These are phyloP conservation scores for Hyposmocoma kahamanoa DNA, from an alignment of 1,140 invertebrate species.

Conservation along the genomic window DNA sequence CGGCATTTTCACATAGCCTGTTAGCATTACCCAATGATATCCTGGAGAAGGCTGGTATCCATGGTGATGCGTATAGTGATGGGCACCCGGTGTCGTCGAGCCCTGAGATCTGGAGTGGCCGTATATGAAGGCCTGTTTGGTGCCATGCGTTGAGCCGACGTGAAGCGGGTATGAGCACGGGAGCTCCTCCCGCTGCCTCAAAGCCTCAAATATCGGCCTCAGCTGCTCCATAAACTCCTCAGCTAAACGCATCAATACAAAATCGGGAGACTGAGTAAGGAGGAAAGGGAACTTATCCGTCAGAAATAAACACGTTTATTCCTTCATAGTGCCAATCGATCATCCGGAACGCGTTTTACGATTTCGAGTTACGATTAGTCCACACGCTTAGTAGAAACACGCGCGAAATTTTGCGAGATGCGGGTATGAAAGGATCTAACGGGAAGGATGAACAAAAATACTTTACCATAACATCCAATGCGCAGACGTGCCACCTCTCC, in stretches of 20 bases:
- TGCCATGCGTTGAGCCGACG: constrained; percentile 78
- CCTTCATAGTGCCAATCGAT: constrained; percentile 69
- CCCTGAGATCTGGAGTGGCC: constrained; percentile 70
- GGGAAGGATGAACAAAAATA: constrained; percentile 56
- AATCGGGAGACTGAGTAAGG: constrained; percentile 63
- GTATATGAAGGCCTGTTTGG: constrained; percentile 73
- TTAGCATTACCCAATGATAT: constrained; percentile 70
- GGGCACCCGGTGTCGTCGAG: constrained; percentile 58
- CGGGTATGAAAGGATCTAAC: constrained; percentile 56
- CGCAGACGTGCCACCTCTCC: constrained; percentile 67
- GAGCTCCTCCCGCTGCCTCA: constrained; percentile 89
- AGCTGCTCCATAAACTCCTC: constrained; percentile 94
- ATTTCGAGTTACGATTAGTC: constrained; percentile 43
- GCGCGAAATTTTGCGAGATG: constrained; percentile 39
- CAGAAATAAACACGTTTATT: constrained; percentile 32
- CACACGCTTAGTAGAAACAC: constrained; percentile 52
- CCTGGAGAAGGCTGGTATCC: constrained; percentile 66
- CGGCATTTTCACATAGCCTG: constrained; percentile 54
- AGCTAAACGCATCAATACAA: constrained; percentile 79
- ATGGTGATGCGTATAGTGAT: constrained; percentile 66
- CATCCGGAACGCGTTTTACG: constrained; percentile 40
- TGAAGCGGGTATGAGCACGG: constrained; percentile 91
- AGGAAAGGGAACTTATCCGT: constrained; percentile 34
- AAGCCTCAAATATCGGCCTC: constrained; percentile 94
- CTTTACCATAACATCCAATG: constrained; percentile 65